These are phyloP conservation scores for Lepidothrix coronata DNA, from an alignment of 2,113 vertebrate species.

Conservation along the genomic window DNA sequence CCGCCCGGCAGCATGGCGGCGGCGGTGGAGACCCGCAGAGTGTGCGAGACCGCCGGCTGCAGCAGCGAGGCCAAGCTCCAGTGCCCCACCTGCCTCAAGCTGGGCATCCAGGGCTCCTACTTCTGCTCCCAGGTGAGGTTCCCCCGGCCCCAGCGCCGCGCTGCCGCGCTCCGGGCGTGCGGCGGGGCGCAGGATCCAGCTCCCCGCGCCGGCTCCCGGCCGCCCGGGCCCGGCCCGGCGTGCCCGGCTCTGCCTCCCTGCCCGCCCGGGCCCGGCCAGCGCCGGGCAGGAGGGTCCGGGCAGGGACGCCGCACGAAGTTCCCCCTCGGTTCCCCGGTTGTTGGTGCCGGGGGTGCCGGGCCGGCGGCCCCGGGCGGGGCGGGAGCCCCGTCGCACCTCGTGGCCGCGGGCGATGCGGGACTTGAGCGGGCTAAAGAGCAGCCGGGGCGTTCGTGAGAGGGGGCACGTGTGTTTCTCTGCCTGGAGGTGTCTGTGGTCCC, in stretches of 20 bases:
- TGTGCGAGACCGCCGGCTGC: slow-evolving; percentile 93
- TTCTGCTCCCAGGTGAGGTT: slow-evolving; percentile 95
- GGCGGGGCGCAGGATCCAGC: neutral
- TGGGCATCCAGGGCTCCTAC: slow-evolving; percentile 94
- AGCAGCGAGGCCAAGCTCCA: slow-evolving; percentile 93
- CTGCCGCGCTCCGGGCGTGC: neutral
- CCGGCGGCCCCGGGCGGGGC: neutral
- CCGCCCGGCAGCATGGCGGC: slow-evolving; percentile 86
- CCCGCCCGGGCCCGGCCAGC: neutral
- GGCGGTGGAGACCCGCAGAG: slow-evolving; percentile 83
- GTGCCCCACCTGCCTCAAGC: slow-evolving; percentile 97
- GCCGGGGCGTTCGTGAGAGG: neutral
- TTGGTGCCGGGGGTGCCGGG: neutral
- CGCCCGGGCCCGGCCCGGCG: neutral
- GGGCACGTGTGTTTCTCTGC: neutral
- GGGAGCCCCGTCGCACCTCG: neutral
- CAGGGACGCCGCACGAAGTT: neutral
- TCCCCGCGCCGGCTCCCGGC: neutral
- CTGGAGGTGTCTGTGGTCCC: neutral
- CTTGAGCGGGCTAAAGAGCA: neutral
- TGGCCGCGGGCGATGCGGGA: neutral
- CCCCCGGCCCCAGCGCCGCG: neutral
- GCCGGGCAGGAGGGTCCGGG: neutral
- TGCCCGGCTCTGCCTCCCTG: neutral
- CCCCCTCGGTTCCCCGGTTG: neutral